Percentiles rank a stretch among this genome's conserved stretches.
Conservation (phyloP, 2,113 vertebrate species). For the Pedetes capensis region DNA sequence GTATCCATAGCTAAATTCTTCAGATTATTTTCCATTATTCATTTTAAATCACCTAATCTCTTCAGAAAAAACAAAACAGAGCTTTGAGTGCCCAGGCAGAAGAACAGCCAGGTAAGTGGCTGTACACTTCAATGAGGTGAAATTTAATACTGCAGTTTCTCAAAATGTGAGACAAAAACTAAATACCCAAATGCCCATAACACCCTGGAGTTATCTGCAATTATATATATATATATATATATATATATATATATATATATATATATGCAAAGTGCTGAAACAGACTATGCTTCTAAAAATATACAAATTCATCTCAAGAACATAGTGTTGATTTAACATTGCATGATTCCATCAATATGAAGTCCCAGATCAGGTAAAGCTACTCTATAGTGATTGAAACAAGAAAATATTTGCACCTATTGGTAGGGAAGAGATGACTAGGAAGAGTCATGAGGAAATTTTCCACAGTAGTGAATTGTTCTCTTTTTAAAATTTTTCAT, state of each 20-base stretch:
- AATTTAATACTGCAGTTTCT: slow-evolving; percentile 30
- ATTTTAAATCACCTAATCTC: slow-evolving; percentile 43
- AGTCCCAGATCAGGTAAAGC: background rate
- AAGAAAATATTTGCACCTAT: background rate
- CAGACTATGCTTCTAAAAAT: background rate
- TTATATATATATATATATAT: too few relatives aligned
- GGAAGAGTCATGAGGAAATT: background rate
- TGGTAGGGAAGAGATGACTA: too few relatives aligned
- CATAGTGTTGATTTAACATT: background rate
- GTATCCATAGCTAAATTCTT: background rate
- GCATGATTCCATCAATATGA: background rate
- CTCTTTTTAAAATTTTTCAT: background rate
- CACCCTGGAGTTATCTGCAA: too few relatives aligned
- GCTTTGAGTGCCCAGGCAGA: background rate
- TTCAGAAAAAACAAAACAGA: slow-evolving; percentile 33
- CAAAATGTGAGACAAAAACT: background rate
- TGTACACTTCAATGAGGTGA: background rate
- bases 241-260: too few relatives aligned
- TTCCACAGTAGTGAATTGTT: background rate
- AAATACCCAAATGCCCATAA: slow-evolving; percentile 12
- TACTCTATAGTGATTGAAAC: background rate
- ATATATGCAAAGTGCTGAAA: background rate
- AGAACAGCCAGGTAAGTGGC: background rate
- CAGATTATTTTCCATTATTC: background rate
- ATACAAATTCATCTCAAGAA: background rate